Evolutionary conservation across 2,888 invertebrate genomes (phyloP).

Genomic region (Crematogaster levior): DNA sequence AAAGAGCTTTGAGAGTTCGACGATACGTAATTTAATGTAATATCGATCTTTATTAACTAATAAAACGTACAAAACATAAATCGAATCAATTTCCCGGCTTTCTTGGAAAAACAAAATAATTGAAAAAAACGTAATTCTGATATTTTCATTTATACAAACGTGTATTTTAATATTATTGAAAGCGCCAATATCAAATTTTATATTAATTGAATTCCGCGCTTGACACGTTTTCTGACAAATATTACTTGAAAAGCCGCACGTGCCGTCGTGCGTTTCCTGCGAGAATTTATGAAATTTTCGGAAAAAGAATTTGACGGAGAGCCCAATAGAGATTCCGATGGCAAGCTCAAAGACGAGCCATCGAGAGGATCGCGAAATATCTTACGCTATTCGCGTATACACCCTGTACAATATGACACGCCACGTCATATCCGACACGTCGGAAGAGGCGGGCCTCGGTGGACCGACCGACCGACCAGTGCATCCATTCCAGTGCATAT

Average conservation of each 20-base stretch:
- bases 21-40: too few species aligned
- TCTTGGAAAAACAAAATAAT: background rate
- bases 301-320: background rate
- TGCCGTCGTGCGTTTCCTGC: background rate
- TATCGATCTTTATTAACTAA: too few species aligned
- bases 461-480: background rate
- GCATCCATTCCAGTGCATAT: slow-evolving; percentile 31
- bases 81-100: background rate
- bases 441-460: slow-evolving; percentile 4
- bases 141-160: background rate
- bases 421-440: slow-evolving; percentile 1
- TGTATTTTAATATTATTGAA: background rate
- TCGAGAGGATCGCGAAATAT: slow-evolving; percentile 6
- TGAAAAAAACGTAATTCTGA: background rate
- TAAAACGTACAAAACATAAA: too few species aligned
- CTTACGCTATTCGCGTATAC: background rate
- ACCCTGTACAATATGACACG: background rate
- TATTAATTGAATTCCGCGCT: background rate
- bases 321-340: background rate
- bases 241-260: too few species aligned
- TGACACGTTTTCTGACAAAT: background rate
- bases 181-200: background rate
- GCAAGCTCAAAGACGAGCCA: background rate
- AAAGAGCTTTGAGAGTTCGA: too few species aligned
- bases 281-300: background rate